phyloP scores from a whole-genome alignment of 2,113 vertebrate species.

The Neogobius melanostomus region DNA sequence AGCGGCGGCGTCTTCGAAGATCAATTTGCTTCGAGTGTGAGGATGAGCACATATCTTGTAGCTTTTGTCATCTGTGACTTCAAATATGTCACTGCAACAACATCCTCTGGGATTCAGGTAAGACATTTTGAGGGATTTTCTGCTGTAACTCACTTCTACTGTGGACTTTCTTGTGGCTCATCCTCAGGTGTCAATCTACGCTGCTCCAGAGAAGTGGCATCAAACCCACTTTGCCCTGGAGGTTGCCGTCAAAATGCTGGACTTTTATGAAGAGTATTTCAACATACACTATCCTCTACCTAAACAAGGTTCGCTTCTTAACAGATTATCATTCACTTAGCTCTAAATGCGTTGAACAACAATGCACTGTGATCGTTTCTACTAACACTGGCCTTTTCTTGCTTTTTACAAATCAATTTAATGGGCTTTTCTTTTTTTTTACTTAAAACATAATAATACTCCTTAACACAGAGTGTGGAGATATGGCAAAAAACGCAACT shows the following conservation, averaged over 20 bases:
- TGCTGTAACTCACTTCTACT: neutral
- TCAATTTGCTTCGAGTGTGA: constrained; percentile 74
- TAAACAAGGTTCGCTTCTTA: constrained; percentile 69
- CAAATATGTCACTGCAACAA: constrained; percentile 69
- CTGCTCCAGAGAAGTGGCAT: constrained; percentile 72
- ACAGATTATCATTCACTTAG: neutral
- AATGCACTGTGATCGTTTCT: too few relatives aligned
- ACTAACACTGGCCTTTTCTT: too few relatives aligned
- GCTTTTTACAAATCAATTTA: too few relatives aligned
- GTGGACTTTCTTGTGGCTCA: neutral
- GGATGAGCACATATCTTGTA: constrained; percentile 79
- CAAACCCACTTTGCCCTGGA: constrained; percentile 78
- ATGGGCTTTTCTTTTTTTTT: too few relatives aligned
- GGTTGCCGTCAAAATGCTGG: constrained; percentile 77
- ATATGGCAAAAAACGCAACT: too few relatives aligned
- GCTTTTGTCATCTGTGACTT: constrained; percentile 80
- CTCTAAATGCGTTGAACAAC: too few relatives aligned
- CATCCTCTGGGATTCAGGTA: constrained; percentile 77
- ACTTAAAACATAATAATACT: too few relatives aligned
- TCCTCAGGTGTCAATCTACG: constrained; percentile 76
- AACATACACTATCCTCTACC: constrained; percentile 80
- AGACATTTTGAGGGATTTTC: neutral
- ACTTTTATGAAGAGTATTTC: constrained; percentile 81
- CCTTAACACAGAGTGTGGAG: too few relatives aligned
- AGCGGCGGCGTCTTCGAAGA: constrained; percentile 67